These are phyloP conservation scores for Alectura lathami DNA, from an alignment of 2,113 vertebrate genomes.

Conservation along the genomic window DNA sequence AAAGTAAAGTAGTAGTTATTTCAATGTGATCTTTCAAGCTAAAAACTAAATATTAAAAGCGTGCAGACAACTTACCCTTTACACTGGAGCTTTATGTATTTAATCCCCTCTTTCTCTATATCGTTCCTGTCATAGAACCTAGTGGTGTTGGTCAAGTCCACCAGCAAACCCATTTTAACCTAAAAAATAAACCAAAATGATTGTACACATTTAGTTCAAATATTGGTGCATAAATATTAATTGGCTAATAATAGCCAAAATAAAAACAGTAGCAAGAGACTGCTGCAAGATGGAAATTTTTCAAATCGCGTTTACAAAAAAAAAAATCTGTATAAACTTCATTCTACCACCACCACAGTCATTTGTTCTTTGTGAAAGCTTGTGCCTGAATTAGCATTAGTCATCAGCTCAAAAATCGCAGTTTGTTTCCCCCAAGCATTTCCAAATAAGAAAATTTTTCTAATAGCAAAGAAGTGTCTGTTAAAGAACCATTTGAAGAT, in stretches of 20 bases:
- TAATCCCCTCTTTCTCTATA: conserved; percentile 95
- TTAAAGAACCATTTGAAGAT: neutral
- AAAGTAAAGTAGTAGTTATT: neutral
- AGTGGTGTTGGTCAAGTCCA: conserved; percentile 95
- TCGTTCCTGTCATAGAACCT: conserved; percentile 94
- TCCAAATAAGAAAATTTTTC: neutral
- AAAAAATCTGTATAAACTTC: neutral
- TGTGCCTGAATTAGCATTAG: neutral
- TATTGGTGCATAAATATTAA: neutral
- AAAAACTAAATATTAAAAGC: neutral
- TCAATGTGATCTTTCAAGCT: neutral
- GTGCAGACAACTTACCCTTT: conserved; percentile 85
- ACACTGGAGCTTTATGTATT: conserved; percentile 94
- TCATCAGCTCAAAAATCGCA: neutral
- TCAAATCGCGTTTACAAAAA: neutral
- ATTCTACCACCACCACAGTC: neutral
- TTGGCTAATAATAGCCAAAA: neutral
- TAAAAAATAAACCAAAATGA: conserved; percentile 26
- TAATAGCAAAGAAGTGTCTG: neutral
- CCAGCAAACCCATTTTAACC: conserved; percentile 97
- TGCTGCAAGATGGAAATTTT: neutral
- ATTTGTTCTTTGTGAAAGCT: neutral
- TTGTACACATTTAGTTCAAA: neutral
- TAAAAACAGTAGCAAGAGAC: neutral
- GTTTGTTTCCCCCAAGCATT: neutral